Base-by-base conservation (phyloP, 2,797 vertebrate genomes). In the Myripristis murdjan region DNA sequence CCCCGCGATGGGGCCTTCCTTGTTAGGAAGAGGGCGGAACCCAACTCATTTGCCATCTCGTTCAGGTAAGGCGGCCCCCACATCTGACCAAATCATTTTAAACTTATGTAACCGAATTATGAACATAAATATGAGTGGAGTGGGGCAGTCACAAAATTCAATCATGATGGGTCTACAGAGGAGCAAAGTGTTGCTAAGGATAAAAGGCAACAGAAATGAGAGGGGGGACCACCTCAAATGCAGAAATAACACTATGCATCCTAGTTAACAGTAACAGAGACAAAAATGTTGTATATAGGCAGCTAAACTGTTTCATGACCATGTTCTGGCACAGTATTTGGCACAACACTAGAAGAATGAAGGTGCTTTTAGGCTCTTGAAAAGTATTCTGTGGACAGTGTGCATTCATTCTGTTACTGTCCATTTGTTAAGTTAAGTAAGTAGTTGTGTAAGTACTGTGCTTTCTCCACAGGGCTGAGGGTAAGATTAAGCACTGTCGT, bases 401-500 rank as follows among this genome's bases (percentile, higher is more conserved):
- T 43, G 14, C 14, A 43, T 3, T 58, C 24, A 52, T 6, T 37
- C n/a, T 4, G 6, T 35, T 9, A 4, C 8, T 33, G n/a, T n/a
- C n/a, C 43, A 10, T 35, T 20, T 26, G 18, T 41, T 9, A 15
- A 2, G 47, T 48, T 15, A 5, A 64, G 24, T 31, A 0, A n/a
- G n/a, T n/a, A n/a, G n/a, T n/a, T n/a, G n/a, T n/a, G n/a, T n/a
- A n/a, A n/a, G n/a, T n/a, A n/a, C n/a, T n/a, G n/a, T n/a, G n/a
- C 26, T 52, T 51, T 64, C 28, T 22, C 28, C 3, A 39, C 89
- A 98, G 97, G 86, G 98, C 98, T 0, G 98, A 99, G 89, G 98
- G 98, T 48, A 99, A 99, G 94, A 99, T 99, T 90, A 99, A 99
- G 81, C 98, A 99, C 88, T 99, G 98, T 74, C 95, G 98, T 0